A percentile compares a stretch with the other conserved stretches of the same genome.
Conservation (phyloP, 2,113 vertebrate species). For the Sterna hirundo region DNA sequence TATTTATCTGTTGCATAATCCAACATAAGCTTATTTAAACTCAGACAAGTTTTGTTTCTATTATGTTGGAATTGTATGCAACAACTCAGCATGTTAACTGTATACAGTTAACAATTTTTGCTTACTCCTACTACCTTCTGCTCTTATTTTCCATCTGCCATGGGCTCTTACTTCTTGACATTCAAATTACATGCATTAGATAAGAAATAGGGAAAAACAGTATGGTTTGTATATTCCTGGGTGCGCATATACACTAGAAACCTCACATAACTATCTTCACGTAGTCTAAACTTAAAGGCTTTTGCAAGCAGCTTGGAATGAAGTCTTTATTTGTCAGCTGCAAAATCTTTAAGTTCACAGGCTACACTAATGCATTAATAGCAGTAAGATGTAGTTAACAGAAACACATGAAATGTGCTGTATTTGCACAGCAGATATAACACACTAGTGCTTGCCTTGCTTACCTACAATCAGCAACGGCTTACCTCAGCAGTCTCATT, state of each 20-base stretch:
- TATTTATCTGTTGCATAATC: conserved; percentile 24
- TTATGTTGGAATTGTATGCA: not conserved
- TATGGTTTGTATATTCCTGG: not conserved
- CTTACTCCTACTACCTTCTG: not conserved
- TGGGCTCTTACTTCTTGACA: not conserved
- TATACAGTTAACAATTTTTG: not conserved
- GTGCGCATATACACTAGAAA: not conserved
- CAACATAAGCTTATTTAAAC: not conserved
- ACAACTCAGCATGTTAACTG: not conserved
- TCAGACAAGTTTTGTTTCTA: not conserved
- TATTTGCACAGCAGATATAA: not conserved
- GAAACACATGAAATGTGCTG: not conserved
- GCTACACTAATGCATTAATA: not conserved
- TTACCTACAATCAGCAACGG: not conserved
- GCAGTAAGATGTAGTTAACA: not conserved
- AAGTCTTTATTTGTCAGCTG: not conserved
- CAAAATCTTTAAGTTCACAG: not conserved
- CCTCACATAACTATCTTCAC: not conserved
- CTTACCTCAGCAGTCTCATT: not conserved
- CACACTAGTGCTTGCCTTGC: not conserved
- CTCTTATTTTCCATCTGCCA: not conserved
- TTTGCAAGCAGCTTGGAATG: not conserved
- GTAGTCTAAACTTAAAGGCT: not conserved
- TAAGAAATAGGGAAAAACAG: not conserved
- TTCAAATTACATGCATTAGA: not conserved